Evolutionary conservation across 2,888 invertebrate species (phyloP), one percentile per base, ranked within the genome.

Genomic region (Emmelina monodactyla): DNA sequence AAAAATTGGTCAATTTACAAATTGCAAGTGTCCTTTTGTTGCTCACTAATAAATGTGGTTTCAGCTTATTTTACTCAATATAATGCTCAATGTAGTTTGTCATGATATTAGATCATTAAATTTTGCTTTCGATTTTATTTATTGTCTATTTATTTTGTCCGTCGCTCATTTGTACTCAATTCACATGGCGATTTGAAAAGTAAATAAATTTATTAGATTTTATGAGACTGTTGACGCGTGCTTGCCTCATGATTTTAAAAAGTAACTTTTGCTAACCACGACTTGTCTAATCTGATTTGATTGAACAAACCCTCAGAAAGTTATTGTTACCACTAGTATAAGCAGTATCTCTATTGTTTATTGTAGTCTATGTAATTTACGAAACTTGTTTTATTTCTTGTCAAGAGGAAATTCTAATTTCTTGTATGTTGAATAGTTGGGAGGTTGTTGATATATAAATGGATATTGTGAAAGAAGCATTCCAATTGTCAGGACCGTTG

Each of bases 321-420:
- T 73, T 72, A 67, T 75, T 73, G 79, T 79, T 79, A 79, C 78
- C 78, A 79, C 64, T 79, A 79, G 76, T 64, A 57, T 76, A 70
- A 73, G 76, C 57, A 53, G 62, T 62, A 58, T 66, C n/a, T n/a
- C 63, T 55, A 62, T 70, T 68, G 67, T 73, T 70, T 61, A 53
- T 63, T 53, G 39, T 51, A 54, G 49, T 48, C 46, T 47, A 50
- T 50, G 48, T 44, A 46, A 48, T 47, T 44, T 42, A 42, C 41
- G 14, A 40, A 40, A 50, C 46, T 49, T 43, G 48, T 53, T 58
- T 57, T 57, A 54, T 62, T 64, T 61, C 59, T 66, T 62, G 51
- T 58, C 55, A 54, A 43, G 50, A 52, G 53, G 49, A 54, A 50
- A 55, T 58, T 51, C 47, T 55, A 46, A 55, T 54, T 58, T 59